Percentiles rank a stretch among this genome's conserved stretches.
These are phyloP conservation scores for Eustalomyia histrio DNA, from an alignment of 2,888 invertebrate species.

Conservation along the genomic window DNA sequence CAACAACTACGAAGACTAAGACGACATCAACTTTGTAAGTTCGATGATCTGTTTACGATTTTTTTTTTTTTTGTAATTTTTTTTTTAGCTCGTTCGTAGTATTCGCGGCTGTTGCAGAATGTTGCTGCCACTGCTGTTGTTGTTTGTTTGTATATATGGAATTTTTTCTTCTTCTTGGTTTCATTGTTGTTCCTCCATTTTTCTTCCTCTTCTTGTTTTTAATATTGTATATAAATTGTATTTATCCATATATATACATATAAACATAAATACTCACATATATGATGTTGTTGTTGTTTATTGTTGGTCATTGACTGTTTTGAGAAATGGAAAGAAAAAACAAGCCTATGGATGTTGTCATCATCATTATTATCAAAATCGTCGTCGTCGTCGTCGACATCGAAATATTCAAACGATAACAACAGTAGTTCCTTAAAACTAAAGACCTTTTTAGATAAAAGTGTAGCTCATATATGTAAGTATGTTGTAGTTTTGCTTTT, in stretches of 20 bases:
- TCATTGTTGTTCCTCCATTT: slow-evolving; percentile 53
- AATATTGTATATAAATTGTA: slow-evolving; percentile 50
- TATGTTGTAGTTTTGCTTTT: slow-evolving; percentile 1
- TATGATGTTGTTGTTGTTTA: slow-evolving; percentile 36
- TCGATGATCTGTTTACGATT: slow-evolving; percentile 78
- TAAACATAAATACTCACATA: slow-evolving; percentile 15
- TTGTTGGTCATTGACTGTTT: slow-evolving; percentile 62
- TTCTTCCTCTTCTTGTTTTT: slow-evolving; percentile 23
- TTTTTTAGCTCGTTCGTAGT: slow-evolving; percentile 49
- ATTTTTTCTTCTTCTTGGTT: slow-evolving; percentile 38
- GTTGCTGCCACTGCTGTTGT: slow-evolving; percentile 59
- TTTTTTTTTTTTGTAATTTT: slow-evolving; percentile 55
- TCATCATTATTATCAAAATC: slow-evolving; percentile 41
- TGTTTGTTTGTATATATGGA: slow-evolving; percentile 25
- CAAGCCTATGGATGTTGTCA: slow-evolving; percentile 52
- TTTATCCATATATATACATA: slow-evolving; percentile 39
- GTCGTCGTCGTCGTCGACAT: slow-evolving; percentile 2
- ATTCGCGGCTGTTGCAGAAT: slow-evolving; percentile 54
- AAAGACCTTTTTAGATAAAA: slow-evolving; percentile 12
- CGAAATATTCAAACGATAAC: not conserved
- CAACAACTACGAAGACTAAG: slow-evolving; percentile 59
- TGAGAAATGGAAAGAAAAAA: slow-evolving; percentile 20
- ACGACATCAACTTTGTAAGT: slow-evolving; percentile 73
- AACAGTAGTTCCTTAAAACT: slow-evolving; percentile 21
- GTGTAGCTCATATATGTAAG: not conserved